Conservation (phyloP, 2,888 invertebrate genomes). For the Aspidiotus rigidus region DNA sequence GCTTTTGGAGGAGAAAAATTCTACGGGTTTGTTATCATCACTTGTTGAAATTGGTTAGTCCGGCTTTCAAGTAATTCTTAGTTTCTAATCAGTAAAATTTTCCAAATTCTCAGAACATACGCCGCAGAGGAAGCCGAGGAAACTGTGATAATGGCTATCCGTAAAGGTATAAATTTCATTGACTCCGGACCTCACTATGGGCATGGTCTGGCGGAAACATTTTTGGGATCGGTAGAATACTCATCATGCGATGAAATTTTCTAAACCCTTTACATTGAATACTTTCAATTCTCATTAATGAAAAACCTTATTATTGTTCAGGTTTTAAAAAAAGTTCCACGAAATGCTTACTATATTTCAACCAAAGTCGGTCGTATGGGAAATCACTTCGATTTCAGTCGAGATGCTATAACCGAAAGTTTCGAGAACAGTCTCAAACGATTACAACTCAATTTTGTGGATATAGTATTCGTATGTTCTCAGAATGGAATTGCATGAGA, state of each 20-base stretch:
- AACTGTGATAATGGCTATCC: constrained; percentile 61
- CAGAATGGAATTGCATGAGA: background rate
- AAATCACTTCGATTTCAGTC: constrained; percentile 78
- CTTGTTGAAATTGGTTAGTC: constrained; percentile 7
- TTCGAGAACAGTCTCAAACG: constrained; percentile 64
- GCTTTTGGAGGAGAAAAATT: constrained; percentile 53
- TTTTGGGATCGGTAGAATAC: constrained; percentile 62
- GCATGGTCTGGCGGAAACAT: constrained; percentile 70
- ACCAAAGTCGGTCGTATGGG: constrained; percentile 85
- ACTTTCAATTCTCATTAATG: constrained; percentile 35
- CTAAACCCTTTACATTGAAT: background rate
- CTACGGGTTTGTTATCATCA: constrained; percentile 60
- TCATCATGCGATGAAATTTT: background rate
- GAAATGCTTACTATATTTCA: constrained; percentile 75
- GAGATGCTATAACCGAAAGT: constrained; percentile 55
- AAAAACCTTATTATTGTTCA: constrained; percentile 41
- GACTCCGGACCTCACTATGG: constrained; percentile 93
- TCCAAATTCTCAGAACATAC: constrained; percentile 47
- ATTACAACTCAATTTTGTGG: constrained; percentile 72
- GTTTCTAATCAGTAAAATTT: background rate
- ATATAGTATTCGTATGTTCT: constrained; percentile 68
- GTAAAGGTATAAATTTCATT: constrained; percentile 77
- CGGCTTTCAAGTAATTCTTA: background rate
- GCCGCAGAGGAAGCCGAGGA: constrained; percentile 58
- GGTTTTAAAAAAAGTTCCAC: constrained; percentile 68